Conservation (phyloP, 2,797 vertebrate genomes). For the Florisuga fusca region DNA sequence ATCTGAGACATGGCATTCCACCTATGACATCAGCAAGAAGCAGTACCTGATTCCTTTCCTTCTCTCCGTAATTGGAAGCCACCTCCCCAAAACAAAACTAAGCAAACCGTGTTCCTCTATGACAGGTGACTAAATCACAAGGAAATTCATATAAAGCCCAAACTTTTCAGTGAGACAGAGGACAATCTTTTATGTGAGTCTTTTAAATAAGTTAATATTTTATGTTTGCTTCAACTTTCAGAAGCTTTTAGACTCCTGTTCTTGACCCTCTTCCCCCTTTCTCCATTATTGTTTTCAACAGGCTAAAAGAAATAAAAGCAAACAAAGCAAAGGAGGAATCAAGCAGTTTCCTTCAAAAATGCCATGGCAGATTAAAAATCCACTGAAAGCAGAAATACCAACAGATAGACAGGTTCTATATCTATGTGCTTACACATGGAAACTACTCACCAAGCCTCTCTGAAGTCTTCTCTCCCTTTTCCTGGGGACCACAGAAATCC, state of each 20-base stretch:
- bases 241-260: background rate
- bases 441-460: background rate
- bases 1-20: background rate
- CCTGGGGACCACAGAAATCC: background rate
- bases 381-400: background rate
- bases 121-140: background rate
- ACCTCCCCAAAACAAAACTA: background rate
- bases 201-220: background rate
- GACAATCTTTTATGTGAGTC: background rate
- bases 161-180: background rate
- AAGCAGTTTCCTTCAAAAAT: background rate
- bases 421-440: background rate
- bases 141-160: background rate
- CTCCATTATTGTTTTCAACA: background rate
- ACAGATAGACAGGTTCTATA: background rate
- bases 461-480: background rate
- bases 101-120: background rate
- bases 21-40: background rate
- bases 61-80: background rate
- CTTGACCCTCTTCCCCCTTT: accelerated
- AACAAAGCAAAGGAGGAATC: background rate
- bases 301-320: background rate
- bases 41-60: background rate
- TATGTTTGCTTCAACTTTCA: background rate
- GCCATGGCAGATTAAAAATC: background rate